These are phyloP conservation scores for Cryptus armator DNA, from an alignment of 2,888 invertebrate species.

Conservation along the genomic window DNA sequence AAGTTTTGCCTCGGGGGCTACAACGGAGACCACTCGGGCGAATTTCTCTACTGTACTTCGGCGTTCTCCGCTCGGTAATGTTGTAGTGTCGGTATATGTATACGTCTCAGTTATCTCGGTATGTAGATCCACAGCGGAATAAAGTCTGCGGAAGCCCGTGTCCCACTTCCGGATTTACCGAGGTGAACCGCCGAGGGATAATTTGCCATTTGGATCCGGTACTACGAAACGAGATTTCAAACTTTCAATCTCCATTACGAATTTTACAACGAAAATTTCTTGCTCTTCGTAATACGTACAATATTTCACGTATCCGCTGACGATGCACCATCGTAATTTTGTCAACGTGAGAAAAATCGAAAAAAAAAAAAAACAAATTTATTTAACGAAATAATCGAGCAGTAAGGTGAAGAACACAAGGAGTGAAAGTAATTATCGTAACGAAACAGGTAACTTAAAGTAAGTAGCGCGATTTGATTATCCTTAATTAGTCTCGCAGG, in stretches of 20 bases:
- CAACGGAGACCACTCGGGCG: conserved; percentile 50
- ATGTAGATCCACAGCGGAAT: conserved; percentile 19
- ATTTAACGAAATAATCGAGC: neutral
- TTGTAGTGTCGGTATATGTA: conserved; percentile 10
- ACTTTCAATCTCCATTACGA: neutral
- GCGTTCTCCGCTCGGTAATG: conserved; percentile 13
- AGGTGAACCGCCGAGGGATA: conserved; percentile 54
- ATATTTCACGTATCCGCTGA: neutral
- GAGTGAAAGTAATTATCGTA: neutral
- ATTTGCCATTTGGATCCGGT: conserved; percentile 55
- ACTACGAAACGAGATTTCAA: neutral
- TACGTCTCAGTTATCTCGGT: neutral
- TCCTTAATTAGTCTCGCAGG: conserved; percentile 31
- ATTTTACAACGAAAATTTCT: neutral
- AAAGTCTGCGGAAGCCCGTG: conserved; percentile 39
- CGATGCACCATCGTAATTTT: too few relatives aligned
- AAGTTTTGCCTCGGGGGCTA: conserved; percentile 55
- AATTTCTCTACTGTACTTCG: conserved; percentile 34
- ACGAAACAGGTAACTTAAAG: neutral
- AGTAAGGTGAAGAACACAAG: neutral
- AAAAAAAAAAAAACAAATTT: neutral
- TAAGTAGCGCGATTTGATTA: conserved; percentile 28
- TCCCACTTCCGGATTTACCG: conserved; percentile 51
- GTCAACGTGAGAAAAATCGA: neutral
- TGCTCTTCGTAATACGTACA: neutral